Conservation (phyloP, 2,113 vertebrate genomes). For the Pygoscelis adeliae region DNA sequence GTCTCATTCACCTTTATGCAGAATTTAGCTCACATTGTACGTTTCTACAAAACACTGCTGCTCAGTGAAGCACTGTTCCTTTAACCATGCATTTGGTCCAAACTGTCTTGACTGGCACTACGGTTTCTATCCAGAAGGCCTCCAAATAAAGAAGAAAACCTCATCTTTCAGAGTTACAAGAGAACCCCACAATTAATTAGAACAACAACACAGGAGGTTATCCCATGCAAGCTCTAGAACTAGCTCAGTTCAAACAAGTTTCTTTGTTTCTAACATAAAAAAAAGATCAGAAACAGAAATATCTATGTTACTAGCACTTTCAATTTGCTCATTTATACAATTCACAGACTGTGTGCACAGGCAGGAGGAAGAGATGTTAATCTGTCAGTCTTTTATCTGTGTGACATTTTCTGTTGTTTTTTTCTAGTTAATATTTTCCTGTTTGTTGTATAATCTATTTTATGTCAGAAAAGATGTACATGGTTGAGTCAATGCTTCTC, state of each 20-base stretch:
- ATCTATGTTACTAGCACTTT: neutral
- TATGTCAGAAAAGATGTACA: neutral
- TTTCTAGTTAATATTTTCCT: neutral
- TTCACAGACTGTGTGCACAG: neutral
- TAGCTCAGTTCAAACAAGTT: neutral
- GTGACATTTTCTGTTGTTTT: neutral
- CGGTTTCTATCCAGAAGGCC: neutral
- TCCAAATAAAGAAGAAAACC: neutral
- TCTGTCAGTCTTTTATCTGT: neutral
- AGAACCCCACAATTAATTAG: neutral
- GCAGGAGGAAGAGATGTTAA: neutral
- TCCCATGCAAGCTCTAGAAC: neutral
- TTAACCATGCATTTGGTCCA: neutral
- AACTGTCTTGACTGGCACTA: neutral
- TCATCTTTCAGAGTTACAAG: neutral
- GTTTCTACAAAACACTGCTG: neutral
- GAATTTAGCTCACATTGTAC: accelerated
- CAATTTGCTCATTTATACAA: neutral
- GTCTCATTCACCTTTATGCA: neutral
- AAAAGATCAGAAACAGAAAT: neutral
- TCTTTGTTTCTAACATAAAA: neutral
- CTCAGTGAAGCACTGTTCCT: neutral
- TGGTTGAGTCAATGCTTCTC: neutral
- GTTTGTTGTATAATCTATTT: neutral
- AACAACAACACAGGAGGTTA: neutral